Conservation (phyloP, 2,113 vertebrate species). For the Leucosticte australis region DNA sequence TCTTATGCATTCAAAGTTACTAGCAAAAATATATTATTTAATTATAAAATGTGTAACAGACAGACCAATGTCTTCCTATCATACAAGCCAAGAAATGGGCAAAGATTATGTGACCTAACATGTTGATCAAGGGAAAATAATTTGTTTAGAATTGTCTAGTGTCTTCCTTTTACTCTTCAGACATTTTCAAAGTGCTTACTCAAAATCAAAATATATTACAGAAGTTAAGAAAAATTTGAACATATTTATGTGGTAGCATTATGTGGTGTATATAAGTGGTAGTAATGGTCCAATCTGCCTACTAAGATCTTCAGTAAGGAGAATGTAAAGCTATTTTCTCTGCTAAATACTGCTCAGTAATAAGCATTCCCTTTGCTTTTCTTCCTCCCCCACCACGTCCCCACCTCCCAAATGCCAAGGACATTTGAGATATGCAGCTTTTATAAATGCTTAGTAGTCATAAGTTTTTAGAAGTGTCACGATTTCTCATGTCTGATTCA, state of each 20-base stretch:
- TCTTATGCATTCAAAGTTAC: background rate
- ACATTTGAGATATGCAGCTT: background rate
- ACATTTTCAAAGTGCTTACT: background rate
- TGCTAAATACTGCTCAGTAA: background rate
- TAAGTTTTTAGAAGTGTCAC: background rate
- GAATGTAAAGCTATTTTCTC: background rate
- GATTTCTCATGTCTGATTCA: background rate
- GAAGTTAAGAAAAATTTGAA: background rate
- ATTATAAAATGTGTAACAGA: background rate
- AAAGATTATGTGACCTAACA: background rate
- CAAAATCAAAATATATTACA: background rate
- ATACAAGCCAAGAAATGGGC: background rate
- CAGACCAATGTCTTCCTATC: background rate
- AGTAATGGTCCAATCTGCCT: background rate
- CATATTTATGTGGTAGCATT: background rate
- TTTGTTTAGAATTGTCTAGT: background rate
- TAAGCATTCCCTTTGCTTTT: background rate
- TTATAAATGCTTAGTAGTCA: background rate
- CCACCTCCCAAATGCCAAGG: background rate
- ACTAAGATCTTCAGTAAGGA: background rate
- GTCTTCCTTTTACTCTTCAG: background rate
- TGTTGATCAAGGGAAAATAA: background rate
- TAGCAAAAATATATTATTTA: background rate
- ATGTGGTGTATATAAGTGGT: background rate
- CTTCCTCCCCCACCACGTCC: background rate